Base-by-base conservation (phyloP, 2,888 invertebrate species). In the Troides helena region DNA sequence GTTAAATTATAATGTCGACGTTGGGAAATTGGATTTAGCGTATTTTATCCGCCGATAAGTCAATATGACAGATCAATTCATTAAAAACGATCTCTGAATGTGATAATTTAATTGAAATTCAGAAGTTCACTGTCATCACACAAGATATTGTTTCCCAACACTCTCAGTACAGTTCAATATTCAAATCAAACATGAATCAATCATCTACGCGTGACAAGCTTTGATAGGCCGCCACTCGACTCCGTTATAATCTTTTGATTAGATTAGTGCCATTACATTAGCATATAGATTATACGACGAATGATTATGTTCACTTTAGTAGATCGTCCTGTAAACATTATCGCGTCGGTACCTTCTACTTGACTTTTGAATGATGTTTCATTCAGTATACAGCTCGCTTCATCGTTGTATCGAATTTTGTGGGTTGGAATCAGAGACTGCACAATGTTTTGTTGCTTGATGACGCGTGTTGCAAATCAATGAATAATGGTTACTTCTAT, bases 171-270 rank as follows among this genome's bases (percentile, higher is more conserved):
- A 61, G 57, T 70, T 67, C 36, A 67, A 64, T 67, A 61, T 64
- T 57, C 50, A 61, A 60, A 67, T 67, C 70, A 70, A 70, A 67
- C 56, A 67, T 21, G 60, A 66, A 67, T 70, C 64, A 67, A 70
- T 70, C 64, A 70, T 30, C 39, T 36, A 60, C 57, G 12, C 50
- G 53, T 57, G 70, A 64, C 67, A 70, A 60, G 60, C 61, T 64
- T 23, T 67, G 61, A 64, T 64, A 61, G 60, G 30, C 14, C 39
- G 23, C 8, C 56, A 63, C 64, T 67, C 43, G 59, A 57, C 21
- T 60, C 60, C 0, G 53, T 17, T 43, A 50, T 67, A 67, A 70
- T 70, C 50, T 50, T 46, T 46, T 30, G 70, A 70, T 70, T 67
- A 67, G 67, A 70, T 70, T 66, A 61, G 30, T 66, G 39, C 18